Percentiles rank a stretch among this genome's conserved stretches.
phyloP scores from a whole-genome alignment of 2,113 vertebrate species.

The Nansenia antarctica region DNA sequence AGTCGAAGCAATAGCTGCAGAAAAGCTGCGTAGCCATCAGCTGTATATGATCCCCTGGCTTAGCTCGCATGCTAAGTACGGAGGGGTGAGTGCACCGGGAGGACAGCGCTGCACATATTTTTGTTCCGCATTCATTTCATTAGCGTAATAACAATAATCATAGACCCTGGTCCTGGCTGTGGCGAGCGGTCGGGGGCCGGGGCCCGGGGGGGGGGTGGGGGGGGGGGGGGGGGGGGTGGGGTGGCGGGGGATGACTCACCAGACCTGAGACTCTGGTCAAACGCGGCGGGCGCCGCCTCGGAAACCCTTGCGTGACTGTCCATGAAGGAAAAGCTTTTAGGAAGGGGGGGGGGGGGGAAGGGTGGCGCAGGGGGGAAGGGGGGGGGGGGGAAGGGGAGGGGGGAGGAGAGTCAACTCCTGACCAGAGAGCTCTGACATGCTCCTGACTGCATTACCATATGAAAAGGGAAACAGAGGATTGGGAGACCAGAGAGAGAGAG shows the following conservation, averaged over 20 bases:
- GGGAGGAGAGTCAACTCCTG: constrained; percentile 38
- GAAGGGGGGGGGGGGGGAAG: no score
- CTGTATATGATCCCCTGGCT: constrained; percentile 16
- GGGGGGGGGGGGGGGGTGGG: no score
- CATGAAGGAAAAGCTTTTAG: constrained; percentile 33
- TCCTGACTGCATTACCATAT: constrained; percentile 64
- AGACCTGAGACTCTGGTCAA: constrained; percentile 35
- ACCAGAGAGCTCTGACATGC: constrained; percentile 44
- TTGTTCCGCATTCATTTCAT: constrained; percentile 34
- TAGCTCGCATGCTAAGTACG: neutral
- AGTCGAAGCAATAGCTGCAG: neutral
- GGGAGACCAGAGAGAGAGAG: constrained; percentile 6
- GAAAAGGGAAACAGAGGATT: constrained; percentile 54
- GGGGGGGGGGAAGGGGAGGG: no score
- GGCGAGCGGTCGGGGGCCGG: no score
- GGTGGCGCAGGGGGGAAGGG: no score
- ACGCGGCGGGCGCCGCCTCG: constrained; percentile 48
- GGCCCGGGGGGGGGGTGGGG: no score
- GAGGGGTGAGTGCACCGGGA: neutral
- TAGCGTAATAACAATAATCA: constrained; percentile 47
- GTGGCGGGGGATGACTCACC: constrained; percentile 53
- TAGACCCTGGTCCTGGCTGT: constrained; percentile 7
- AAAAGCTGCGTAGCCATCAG: neutral
- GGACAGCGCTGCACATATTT: constrained; percentile 22
- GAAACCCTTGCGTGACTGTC: constrained; percentile 56